Evolutionary conservation across 2,113 vertebrate genomes (phyloP).

Genomic region (Gymnobelideus leadbeateri): DNA sequence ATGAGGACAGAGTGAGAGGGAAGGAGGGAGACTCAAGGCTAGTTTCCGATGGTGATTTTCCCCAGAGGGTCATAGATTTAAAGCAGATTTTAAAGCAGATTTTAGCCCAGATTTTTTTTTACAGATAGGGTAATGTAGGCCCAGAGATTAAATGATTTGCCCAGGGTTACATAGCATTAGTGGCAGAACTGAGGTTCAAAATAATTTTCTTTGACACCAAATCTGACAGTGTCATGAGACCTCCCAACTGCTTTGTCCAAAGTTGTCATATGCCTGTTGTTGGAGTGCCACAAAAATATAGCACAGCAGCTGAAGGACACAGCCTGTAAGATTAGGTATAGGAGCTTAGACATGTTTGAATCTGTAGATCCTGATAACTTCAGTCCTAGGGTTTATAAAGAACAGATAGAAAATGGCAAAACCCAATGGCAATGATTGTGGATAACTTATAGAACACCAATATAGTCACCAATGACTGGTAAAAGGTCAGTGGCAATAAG

Average conservation of each 20-base stretch:
- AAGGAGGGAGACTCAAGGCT: background rate
- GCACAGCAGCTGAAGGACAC: background rate
- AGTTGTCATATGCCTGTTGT: background rate
- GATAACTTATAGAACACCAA: background rate
- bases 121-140: background rate
- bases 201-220: background rate
- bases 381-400: background rate
- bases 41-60: background rate
- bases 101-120: background rate
- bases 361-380: background rate
- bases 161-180: background rate
- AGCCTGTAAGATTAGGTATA: background rate
- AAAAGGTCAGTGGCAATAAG: background rate
- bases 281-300: background rate
- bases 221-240: background rate
- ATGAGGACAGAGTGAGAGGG: background rate
- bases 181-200: background rate
- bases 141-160: background rate
- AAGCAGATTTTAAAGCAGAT: background rate
- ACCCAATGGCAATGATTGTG: background rate
- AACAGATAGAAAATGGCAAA: background rate
- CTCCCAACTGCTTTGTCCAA: background rate
- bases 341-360: background rate
- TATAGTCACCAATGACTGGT: background rate
- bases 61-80: background rate